These are phyloP conservation scores for Grallaria varia DNA, from an alignment of 2,113 vertebrate genomes.

Conservation along the genomic window DNA sequence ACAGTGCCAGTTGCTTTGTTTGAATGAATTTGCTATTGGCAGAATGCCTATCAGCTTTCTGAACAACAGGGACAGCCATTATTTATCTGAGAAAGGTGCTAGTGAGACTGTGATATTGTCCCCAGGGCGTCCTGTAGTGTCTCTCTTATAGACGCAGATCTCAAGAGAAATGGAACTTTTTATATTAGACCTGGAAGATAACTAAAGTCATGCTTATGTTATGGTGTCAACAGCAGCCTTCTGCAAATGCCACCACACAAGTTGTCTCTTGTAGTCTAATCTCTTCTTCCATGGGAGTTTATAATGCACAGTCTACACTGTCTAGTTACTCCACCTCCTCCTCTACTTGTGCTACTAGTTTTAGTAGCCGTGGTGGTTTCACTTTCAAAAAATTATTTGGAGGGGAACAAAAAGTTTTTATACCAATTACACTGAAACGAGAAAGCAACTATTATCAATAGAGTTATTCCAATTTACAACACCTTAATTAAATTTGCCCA, in stretches of 20 bases:
- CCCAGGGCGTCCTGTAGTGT: not conserved
- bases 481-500: not conserved
- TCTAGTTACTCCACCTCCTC: not conserved
- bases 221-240: not conserved
- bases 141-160: not conserved
- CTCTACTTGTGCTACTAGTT: not conserved
- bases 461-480: not conserved
- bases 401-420: not conserved
- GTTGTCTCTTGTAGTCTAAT: not conserved
- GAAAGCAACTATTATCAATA: not conserved
- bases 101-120: not conserved
- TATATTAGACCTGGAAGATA: not conserved
- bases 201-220: not conserved
- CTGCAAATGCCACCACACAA: not conserved
- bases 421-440: not conserved
- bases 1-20: not conserved
- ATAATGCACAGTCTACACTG: not conserved
- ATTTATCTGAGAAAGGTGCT: not conserved
- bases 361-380: not conserved
- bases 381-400: not conserved
- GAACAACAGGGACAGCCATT: not conserved
- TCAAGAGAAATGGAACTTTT: not conserved
- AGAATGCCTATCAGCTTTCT: not conserved
- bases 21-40: not conserved
- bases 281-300: not conserved